Evolutionary conservation across 1,140 invertebrate genomes (phyloP), one percentile per base, ranked within the genome.

Genomic region (Pararge aegeria): DNA sequence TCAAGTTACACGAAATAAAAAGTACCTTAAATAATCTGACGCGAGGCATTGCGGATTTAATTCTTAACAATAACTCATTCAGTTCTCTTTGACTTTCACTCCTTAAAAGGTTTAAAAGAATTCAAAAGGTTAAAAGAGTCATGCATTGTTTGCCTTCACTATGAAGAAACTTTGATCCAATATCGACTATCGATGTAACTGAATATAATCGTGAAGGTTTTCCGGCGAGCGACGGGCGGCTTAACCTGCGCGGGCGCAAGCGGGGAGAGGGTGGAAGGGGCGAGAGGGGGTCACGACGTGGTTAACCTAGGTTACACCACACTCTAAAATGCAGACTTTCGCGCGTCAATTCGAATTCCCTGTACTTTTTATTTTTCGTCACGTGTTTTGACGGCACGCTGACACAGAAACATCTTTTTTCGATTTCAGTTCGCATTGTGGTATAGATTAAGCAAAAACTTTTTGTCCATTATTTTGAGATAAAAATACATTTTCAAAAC

Each of bases 201-300:
- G 68, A 75, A 80, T 76, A 79, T 73, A 67, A 70, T 70, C 73
- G 80, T 78, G 80, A 85, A 87, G 82, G 82, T 78, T 83, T 80
- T 78, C 80, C 73, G 74, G 73, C 70, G 69, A 75, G 75, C 66
- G 79, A 73, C 62, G 65, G 68, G 68, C 57, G 49, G 51, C 61
- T 54, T 65, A 53, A 64, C 62, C 62, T 64, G 70, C 70, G 67
- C 69, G 34, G 49, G 61, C 61, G 66, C 61, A 61, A 37, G 62
- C 58, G 51, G 56, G 40, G 37, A 56, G 67, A 30, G 59, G 53
- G 55, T 40, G 37, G 60, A 67, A 27, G 59, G 61, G 27, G 55
- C 46, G 30, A 38, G 59, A 64, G 62, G 73, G 65, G 68, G 76
- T 86, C 86, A 89, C 86, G 86, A 87, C 68, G 82, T 75, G 83